phyloP scores from a whole-genome alignment of 1,140 invertebrate species.

The Drosophila nigromelanica region DNA sequence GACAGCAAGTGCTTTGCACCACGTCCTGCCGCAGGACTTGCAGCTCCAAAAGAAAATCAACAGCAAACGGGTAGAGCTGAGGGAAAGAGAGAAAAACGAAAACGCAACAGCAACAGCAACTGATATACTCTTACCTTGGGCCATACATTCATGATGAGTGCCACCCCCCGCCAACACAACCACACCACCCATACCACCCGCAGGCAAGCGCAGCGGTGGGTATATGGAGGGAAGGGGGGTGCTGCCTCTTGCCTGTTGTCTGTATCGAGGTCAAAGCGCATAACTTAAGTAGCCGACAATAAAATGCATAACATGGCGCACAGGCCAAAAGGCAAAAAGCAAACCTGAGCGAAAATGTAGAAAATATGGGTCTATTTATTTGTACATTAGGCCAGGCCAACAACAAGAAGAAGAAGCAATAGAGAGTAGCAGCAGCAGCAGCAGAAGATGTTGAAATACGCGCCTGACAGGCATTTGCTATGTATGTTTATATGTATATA shows the following conservation, averaged over 20 bases:
- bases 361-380: conserved; percentile 79
- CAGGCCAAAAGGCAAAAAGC: conserved; percentile 32
- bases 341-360: conserved; percentile 62
- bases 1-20: conserved; percentile 18
- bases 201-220: neutral
- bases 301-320: conserved; percentile 76
- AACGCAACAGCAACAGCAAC: conserved; percentile 6
- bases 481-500: neutral
- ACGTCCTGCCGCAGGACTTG: conserved; percentile 19
- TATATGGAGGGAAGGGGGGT: neutral
- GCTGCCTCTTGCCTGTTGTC: conserved; percentile 37
- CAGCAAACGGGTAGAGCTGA: conserved; percentile 15
- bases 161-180: neutral
- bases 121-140: conserved; percentile 37
- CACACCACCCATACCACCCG: neutral
- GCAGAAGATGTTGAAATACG: conserved; percentile 53
- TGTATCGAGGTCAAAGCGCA: conserved; percentile 79
- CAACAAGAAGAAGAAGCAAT: conserved; percentile 20
- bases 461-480: conserved; percentile 19
- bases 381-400: conserved; percentile 68
- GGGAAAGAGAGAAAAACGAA: conserved; percentile 25
- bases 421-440: conserved; percentile 20
- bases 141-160: conserved; percentile 44
- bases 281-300: conserved; percentile 82
- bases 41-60: conserved; percentile 26